Evolutionary conservation across 2,888 invertebrate genomes (phyloP).

Genomic region (Mythimna loreyi): DNA sequence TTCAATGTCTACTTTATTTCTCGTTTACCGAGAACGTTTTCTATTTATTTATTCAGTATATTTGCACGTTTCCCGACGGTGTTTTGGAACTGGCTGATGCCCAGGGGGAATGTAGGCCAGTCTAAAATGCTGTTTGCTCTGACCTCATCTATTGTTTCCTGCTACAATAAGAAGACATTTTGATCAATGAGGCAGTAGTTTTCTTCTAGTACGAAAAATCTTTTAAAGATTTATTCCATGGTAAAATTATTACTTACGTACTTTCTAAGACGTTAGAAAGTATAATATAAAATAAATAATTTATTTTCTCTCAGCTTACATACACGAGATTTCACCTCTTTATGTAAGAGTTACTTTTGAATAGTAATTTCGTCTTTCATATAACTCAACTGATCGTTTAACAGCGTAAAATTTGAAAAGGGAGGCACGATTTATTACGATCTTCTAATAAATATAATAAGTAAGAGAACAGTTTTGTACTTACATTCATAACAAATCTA

Average conservation of each 20-base stretch:
- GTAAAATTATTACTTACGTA: not conserved
- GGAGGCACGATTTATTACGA: not conserved
- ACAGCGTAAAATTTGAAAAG: not conserved
- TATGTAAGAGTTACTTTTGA: not conserved
- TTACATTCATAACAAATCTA: too few species aligned
- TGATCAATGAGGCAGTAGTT: constrained; percentile 51
- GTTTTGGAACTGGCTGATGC: constrained; percentile 49
- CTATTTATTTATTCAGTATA: constrained; percentile 50
- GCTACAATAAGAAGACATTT: constrained; percentile 48
- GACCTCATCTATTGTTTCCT: constrained; percentile 57
- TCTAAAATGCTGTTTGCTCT: constrained; percentile 57
- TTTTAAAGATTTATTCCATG: not conserved
- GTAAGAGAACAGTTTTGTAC: not conserved
- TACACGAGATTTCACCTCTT: not conserved
- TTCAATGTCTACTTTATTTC: constrained; percentile 31
- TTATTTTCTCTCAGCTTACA: not conserved
- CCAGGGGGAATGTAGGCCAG: constrained; percentile 52
- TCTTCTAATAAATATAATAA: not conserved
- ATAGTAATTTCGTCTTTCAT: not conserved
- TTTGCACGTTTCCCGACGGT: constrained; percentile 40
- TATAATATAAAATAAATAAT: not conserved
- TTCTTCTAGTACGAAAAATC: constrained; percentile 5
- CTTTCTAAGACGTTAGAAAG: not conserved
- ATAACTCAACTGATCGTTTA: not conserved
- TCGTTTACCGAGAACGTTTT: constrained; percentile 22